phyloP scores from a whole-genome alignment of 2,113 vertebrate species.

The Datnioides undecimradiatus region DNA sequence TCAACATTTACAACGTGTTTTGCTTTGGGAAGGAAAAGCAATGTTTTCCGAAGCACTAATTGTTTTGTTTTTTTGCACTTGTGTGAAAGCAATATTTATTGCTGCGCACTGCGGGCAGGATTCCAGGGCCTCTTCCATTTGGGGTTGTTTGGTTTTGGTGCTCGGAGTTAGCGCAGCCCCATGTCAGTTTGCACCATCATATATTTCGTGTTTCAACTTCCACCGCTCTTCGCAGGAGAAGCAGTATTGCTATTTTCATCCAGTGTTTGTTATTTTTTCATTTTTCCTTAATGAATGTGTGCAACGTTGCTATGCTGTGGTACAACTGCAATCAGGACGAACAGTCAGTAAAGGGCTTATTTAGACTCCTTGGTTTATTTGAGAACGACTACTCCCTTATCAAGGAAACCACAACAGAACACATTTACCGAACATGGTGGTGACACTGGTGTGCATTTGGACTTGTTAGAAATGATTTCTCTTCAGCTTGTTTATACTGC shows the following conservation, averaged over 20 bases:
- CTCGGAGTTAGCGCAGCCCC: slow-evolving; percentile 10
- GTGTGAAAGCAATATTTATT: slow-evolving; percentile 47
- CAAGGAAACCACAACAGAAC: slow-evolving; percentile 52
- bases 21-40: slow-evolving; percentile 14
- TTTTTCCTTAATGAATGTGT: slow-evolving; percentile 56
- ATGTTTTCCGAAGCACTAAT: slow-evolving; percentile 46
- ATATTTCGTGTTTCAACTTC: slow-evolving; percentile 25
- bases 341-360: slow-evolving; percentile 34
- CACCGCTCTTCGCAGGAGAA: background rate
- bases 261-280: slow-evolving; percentile 58
- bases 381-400: slow-evolving; percentile 46
- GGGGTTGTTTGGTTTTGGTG: slow-evolving; percentile 11
- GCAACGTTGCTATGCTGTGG: slow-evolving; percentile 42
- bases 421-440: slow-evolving; percentile 24
- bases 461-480: slow-evolving; percentile 31
- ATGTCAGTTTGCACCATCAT: slow-evolving; percentile 45
- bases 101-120: slow-evolving; percentile 19
- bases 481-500: slow-evolving; percentile 21
- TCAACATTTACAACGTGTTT: slow-evolving; percentile 34
- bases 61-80: slow-evolving; percentile 48
- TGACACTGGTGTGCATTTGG: slow-evolving; percentile 21
- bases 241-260: slow-evolving; percentile 38
- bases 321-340: slow-evolving; percentile 62
- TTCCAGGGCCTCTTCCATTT: slow-evolving; percentile 34
- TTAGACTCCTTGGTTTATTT: slow-evolving; percentile 62